Conservation (phyloP, 2,797 vertebrate genomes). For the Coracias cyanogaster region DNA sequence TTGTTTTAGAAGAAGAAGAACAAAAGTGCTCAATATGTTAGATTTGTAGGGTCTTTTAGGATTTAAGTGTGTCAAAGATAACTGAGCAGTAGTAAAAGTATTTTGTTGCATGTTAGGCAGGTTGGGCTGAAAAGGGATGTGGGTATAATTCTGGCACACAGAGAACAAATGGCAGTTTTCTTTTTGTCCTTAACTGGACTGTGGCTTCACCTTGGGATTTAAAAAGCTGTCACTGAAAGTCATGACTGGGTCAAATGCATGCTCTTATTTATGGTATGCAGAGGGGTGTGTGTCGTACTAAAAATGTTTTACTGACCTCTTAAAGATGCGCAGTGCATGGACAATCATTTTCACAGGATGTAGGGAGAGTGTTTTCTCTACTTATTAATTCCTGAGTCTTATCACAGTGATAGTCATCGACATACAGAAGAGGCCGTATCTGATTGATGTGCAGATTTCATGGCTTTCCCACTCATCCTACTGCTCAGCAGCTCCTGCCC, state of each 20-base stretch:
- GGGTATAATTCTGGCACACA: background rate
- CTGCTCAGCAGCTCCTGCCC: background rate
- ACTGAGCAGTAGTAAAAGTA: background rate
- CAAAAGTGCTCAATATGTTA: background rate
- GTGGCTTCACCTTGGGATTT: background rate
- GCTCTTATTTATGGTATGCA: background rate
- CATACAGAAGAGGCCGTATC: background rate
- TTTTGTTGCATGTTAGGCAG: background rate
- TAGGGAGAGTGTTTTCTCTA: background rate
- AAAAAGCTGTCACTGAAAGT: slow-evolving; percentile 22
- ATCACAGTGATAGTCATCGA: background rate
- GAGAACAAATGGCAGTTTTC: background rate
- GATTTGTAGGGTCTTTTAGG: accelerated
- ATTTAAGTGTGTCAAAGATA: background rate
- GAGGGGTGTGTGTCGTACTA: background rate
- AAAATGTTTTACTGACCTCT: slow-evolving; percentile 42
- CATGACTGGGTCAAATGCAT: background rate
- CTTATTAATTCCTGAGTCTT: slow-evolving; percentile 21
- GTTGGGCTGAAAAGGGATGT: background rate
- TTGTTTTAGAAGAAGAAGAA: background rate
- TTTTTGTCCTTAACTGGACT: background rate
- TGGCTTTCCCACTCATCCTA: background rate
- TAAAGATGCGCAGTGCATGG: background rate
- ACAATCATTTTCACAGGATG: background rate
- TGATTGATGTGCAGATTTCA: slow-evolving; percentile 1